Evolutionary conservation across 1,140 invertebrate species (phyloP).

Genomic region (Philopotamus ludificatus): DNA sequence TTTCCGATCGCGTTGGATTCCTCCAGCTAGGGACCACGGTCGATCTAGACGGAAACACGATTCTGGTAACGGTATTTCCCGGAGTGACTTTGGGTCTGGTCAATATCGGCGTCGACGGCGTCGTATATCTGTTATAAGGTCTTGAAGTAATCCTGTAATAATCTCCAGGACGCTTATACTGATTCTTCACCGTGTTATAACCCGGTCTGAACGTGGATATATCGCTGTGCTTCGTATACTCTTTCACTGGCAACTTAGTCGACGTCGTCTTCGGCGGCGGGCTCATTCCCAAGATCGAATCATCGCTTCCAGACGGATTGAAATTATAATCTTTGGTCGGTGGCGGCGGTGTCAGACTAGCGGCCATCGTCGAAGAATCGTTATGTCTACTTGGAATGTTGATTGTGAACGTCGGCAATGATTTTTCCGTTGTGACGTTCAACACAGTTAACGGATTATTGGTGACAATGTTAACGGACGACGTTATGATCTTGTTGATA

Average conservation of each 20-base stretch:
- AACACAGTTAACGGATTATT: conserved; percentile 50
- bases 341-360: conserved; percentile 53
- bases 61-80: conserved; percentile 33
- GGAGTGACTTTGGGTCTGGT: conserved; percentile 27
- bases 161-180: conserved; percentile 47
- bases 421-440: conserved; percentile 46
- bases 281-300: conserved; percentile 56
- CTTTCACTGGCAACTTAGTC: conserved; percentile 46
- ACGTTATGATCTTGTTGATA: conserved; percentile 52
- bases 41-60: conserved; percentile 34
- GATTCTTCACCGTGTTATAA: conserved; percentile 48
- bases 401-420: conserved; percentile 45
- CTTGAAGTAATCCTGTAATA: conserved; percentile 37
- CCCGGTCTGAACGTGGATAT: conserved; percentile 52
- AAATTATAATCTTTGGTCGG: conserved; percentile 50
- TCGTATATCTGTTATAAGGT: conserved; percentile 37
- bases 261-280: conserved; percentile 50
- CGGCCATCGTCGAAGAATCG: conserved; percentile 47
- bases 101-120: conserved; percentile 26
- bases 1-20: conserved; percentile 33
- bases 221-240: conserved; percentile 50
- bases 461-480: conserved; percentile 50
- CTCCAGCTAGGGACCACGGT: conserved; percentile 25
- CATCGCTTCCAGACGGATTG: conserved; percentile 48
- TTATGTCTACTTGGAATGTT: conserved; percentile 43